Conservation (phyloP, 2,888 invertebrate genomes). For the Torymus texanus region DNA sequence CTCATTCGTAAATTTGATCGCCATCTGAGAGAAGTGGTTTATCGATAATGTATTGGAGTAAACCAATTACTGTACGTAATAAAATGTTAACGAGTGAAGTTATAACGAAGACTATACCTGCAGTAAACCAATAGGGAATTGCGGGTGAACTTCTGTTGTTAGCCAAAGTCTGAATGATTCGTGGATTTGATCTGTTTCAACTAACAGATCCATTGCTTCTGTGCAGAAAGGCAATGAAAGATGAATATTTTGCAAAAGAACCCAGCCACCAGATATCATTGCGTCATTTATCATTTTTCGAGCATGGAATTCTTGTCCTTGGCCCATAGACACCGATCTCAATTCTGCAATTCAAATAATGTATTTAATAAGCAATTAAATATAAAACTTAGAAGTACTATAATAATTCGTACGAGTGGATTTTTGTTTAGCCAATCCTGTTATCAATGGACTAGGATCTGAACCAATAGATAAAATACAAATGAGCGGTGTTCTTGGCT, state of each 20-base stretch:
- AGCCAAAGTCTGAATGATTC: constrained; percentile 93
- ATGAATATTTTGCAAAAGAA: constrained; percentile 96
- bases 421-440: constrained; percentile 88
- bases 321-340: constrained; percentile 96
- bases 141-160: constrained; percentile 94
- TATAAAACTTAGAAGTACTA: no score
- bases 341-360: constrained; percentile 76
- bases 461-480: constrained; percentile 96
- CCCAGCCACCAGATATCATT: constrained; percentile 91
- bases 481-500: constrained; percentile 90
- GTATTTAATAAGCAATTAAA: no score
- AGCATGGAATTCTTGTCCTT: constrained; percentile 94
- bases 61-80: background rate
- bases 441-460: constrained; percentile 97
- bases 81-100: background rate
- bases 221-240: constrained; percentile 95
- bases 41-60: background rate
- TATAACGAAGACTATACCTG: constrained; percentile 69
- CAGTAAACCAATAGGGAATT: constrained; percentile 91
- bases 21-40: constrained; percentile 82
- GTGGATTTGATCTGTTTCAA: constrained; percentile 89
- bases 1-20: constrained; percentile 98
- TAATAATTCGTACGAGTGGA: constrained; percentile 82
- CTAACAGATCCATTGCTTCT: constrained; percentile 92
- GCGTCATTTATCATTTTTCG: constrained; percentile 88